A percentile compares a stretch with the other conserved stretches of the same genome.
Conservation (phyloP, 2,888 invertebrate genomes). For the Leptinotarsa rubiginosa region DNA sequence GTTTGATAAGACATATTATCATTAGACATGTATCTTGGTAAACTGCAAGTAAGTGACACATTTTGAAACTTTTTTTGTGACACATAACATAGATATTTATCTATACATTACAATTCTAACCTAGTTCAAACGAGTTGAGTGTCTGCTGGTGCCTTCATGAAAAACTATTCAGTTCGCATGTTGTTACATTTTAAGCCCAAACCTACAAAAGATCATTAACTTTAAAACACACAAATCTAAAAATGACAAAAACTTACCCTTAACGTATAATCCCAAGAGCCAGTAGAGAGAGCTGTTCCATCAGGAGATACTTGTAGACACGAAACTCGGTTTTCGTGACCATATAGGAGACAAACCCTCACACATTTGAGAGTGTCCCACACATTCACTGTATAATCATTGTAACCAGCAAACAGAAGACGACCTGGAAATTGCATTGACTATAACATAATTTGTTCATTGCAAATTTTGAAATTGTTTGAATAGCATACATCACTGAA, state of each 20-base stretch:
- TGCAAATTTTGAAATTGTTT: too few species aligned
- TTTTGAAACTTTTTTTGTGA: too few species aligned
- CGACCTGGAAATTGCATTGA: slow-evolving; percentile 73
- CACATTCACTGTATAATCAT: slow-evolving; percentile 97
- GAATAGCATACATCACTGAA: too few species aligned
- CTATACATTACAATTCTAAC: too few species aligned
- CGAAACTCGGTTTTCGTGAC: slow-evolving; percentile 95
- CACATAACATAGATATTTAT: too few species aligned
- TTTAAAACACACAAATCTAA: neutral
- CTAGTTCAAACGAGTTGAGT: too few species aligned
- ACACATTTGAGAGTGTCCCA: slow-evolving; percentile 98
- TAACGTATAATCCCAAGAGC: slow-evolving; percentile 95
- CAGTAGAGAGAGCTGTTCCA: slow-evolving; percentile 96
- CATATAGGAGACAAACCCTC: slow-evolving; percentile 90
- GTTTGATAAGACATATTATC: too few species aligned
- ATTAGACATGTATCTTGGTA: too few species aligned
- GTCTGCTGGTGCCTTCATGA: neutral
- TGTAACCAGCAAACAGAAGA: slow-evolving; percentile 96
- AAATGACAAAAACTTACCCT: slow-evolving; percentile 70
- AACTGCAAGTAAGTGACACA: too few species aligned
- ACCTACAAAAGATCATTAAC: slow-evolving; percentile 51
- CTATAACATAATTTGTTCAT: too few species aligned
- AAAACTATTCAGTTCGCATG: neutral
- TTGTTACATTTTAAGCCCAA: slow-evolving; percentile 56
- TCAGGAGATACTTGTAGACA: slow-evolving; percentile 95